A percentile compares a stretch with the other conserved stretches of the same genome.
Evolutionary conservation across 2,888 invertebrate species (phyloP).

Genomic region (Cheilosia pagana): DNA sequence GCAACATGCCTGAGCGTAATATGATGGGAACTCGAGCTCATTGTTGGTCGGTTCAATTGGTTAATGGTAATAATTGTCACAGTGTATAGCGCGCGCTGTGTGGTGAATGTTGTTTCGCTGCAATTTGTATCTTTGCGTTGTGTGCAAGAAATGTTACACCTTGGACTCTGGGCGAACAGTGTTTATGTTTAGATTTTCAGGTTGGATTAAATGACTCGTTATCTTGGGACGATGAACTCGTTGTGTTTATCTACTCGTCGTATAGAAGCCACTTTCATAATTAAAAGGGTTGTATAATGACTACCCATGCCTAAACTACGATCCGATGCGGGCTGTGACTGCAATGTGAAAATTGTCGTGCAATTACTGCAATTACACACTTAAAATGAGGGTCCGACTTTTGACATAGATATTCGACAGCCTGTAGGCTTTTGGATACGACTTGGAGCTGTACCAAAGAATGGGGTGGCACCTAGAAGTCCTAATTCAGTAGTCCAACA

Average conservation of each 20-base stretch:
- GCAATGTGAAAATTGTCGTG: too few relatives aligned
- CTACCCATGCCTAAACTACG: too few relatives aligned
- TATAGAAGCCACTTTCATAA: not conserved
- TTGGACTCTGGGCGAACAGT: conserved; percentile 42
- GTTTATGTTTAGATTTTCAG: conserved; percentile 29
- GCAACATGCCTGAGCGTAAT: conserved; percentile 36
- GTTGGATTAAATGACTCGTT: conserved; percentile 9
- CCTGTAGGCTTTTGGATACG: too few relatives aligned
- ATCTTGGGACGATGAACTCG: conserved; percentile 20
- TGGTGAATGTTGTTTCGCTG: conserved; percentile 51
- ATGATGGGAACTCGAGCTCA: conserved; percentile 53
- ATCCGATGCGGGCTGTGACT: too few relatives aligned
- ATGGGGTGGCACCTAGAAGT: too few relatives aligned
- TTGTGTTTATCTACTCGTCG: not conserved
- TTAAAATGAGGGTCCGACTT: too few relatives aligned
- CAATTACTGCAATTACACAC: too few relatives aligned
- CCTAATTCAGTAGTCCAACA: too few relatives aligned
- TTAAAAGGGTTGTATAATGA: too few relatives aligned
- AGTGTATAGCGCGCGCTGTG: conserved; percentile 28
- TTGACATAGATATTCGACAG: too few relatives aligned
- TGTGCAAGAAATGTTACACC: conserved; percentile 24
- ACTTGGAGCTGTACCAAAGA: too few relatives aligned
- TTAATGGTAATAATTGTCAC: conserved; percentile 36
- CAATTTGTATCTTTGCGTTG: conserved; percentile 27
- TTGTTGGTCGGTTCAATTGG: conserved; percentile 47